These are phyloP conservation scores for Drosophila percnosoma DNA, from an alignment of 2,888 invertebrate genomes.

Conservation along the genomic window DNA sequence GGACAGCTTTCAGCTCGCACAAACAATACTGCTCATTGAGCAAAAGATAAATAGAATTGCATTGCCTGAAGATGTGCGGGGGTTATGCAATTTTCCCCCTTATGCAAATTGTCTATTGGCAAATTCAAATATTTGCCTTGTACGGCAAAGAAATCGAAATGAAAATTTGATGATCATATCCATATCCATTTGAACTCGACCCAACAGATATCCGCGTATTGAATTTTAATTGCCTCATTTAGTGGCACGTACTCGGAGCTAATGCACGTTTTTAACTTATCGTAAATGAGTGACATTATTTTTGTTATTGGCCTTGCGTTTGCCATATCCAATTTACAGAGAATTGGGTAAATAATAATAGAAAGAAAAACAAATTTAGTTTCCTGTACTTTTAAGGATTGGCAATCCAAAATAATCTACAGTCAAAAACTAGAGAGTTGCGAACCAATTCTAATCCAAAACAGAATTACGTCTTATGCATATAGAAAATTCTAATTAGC, in stretches of 20 bases:
- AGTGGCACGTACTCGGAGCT: conserved; percentile 40
- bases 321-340: conserved; percentile 24
- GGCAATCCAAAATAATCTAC: background rate
- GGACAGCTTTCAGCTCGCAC: conserved; percentile 12
- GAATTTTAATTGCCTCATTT: conserved; percentile 48
- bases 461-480: background rate
- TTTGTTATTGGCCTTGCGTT: conserved; percentile 9
- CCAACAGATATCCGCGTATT: conserved; percentile 9
- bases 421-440: background rate
- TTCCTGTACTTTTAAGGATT: conserved; percentile 27
- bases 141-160: background rate
- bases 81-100: conserved; percentile 21
- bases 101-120: conserved; percentile 25
- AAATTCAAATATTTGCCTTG: conserved; percentile 28
- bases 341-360: conserved; percentile 12
- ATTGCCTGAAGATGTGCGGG: conserved; percentile 17
- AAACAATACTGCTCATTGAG: conserved; percentile 17
- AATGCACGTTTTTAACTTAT: conserved; percentile 36
- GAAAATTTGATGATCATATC: conserved; percentile 18
- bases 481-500: conserved; percentile 21
- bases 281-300: conserved; percentile 37
- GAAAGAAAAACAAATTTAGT: background rate
- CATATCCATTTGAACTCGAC: conserved; percentile 6
- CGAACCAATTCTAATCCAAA: background rate
- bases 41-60: conserved; percentile 31